Evolutionary conservation across 2,797 vertebrate species (phyloP), one percentile per base, ranked within the genome.

Genomic region (Sebastes nivosus): DNA sequence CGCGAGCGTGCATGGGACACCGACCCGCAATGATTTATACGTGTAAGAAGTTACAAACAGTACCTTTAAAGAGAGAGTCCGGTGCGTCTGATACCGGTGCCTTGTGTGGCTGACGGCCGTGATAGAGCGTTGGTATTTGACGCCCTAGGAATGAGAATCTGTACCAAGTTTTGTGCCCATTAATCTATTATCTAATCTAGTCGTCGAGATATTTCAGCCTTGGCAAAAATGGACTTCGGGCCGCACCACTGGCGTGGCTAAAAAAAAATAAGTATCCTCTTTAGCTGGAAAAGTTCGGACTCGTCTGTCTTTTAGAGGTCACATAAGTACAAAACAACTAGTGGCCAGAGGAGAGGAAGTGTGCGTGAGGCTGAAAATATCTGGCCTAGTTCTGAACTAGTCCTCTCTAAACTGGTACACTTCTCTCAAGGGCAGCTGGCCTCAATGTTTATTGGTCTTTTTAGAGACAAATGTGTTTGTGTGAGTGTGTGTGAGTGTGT

Each of bases 301-400:
- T 79, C 3, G 34, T 80, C 32, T 67, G 67, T 83, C 12, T 58
- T 84, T 87, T 71, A 71, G 52, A 91, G 87, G 85, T 87, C 69
- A 63, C 42, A 20, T 27, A 78, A 81, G 60, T 50, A 71, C 63
- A 80, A 75, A 84, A 85, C 75, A 79, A 75, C 36, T 27, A 24
- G 27, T 64, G 34, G 66, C 42, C 38, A 83, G 69, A 79, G 52
- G 25, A 72, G 65, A 50, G 54, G 50, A 81, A 61, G 58, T 64
- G 16, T 54, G 74, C 4, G 14, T 61, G 74, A 77, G 67, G 77
- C 90, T 87, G 75, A 91, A 81, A 93, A 91, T 93, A 92, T 87
- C 78, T 90, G 88, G 67, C 92, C 93, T 81, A 91, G 50, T 91
- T 93, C 72, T 82, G 32, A 86, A 74, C 64, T 55, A 75, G 65